phyloP scores from a whole-genome alignment of 2,113 vertebrate species.

The Carassius auratus region DNA sequence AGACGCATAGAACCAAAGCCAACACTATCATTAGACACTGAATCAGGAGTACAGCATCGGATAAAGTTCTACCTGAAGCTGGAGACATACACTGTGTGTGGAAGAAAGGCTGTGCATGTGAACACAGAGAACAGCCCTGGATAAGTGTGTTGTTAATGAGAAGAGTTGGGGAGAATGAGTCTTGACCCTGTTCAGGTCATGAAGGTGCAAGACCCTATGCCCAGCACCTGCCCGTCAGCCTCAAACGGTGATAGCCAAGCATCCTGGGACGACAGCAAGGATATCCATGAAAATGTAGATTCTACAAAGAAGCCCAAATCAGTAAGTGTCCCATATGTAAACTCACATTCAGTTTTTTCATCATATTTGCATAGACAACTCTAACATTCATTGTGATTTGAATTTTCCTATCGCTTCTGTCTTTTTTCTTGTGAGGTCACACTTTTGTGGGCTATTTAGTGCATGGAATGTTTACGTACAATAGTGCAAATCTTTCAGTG shows the following conservation, averaged over 20 bases:
- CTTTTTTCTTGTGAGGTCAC: background rate
- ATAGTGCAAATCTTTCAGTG: conserved; percentile 42
- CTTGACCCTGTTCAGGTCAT: conserved; percentile 74
- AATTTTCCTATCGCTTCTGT: background rate
- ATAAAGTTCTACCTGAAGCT: background rate
- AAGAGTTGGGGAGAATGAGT: conserved; percentile 70
- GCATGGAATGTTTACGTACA: conserved; percentile 46
- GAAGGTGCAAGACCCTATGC: conserved; percentile 69
- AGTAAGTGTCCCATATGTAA: conserved; percentile 65
- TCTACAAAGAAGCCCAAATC: conserved; percentile 66
- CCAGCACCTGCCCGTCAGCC: conserved; percentile 49
- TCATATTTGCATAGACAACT: background rate
- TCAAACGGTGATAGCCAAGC: conserved; percentile 74
- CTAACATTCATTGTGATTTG: background rate
- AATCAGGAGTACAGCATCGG: background rate
- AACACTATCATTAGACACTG: conserved; percentile 11
- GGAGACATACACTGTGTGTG: background rate
- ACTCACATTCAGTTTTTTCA: background rate
- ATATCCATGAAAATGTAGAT: conserved; percentile 64
- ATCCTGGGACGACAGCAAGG: conserved; percentile 70
- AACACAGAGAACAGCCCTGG: background rate
- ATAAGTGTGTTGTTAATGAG: conserved; percentile 36
- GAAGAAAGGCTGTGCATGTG: conserved; percentile 15
- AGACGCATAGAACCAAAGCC: background rate
- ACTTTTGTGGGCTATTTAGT: background rate